phyloP scores from a whole-genome alignment of 2,113 vertebrate genomes.

The Fulmarus glacialis region DNA sequence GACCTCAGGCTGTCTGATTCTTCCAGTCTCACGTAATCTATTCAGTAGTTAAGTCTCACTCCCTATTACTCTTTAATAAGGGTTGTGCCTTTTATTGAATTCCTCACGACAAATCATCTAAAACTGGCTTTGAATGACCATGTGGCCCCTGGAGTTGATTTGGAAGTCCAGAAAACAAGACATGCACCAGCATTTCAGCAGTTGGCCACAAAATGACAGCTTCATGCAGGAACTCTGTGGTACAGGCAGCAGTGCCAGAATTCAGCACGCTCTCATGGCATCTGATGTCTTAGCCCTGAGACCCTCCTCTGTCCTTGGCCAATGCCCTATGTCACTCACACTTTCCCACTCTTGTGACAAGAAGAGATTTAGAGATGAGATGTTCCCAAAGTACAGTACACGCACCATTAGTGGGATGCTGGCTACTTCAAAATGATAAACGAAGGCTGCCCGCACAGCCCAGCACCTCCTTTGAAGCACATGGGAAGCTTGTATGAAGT shows the following conservation, averaged over 20 bases:
- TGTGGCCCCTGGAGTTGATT: not conserved
- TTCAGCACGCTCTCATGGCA: not conserved
- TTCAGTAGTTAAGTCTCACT: not conserved
- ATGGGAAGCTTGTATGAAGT: not conserved
- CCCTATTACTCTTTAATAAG: not conserved
- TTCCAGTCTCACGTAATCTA: not conserved
- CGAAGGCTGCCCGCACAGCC: not conserved
- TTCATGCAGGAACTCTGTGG: not conserved
- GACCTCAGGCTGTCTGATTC: not conserved
- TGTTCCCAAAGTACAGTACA: not conserved
- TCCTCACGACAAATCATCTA: not conserved
- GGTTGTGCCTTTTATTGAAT: slow-evolving; percentile 22
- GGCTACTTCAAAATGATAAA: not conserved
- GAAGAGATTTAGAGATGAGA: not conserved
- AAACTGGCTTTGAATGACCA: not conserved
- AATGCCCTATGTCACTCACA: not conserved
- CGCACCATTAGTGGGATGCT: not conserved
- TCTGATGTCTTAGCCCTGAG: not conserved
- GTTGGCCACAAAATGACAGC: not conserved
- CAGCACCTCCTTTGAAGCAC: not conserved
- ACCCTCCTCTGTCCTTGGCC: not conserved
- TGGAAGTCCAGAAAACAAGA: slow-evolving; percentile 21
- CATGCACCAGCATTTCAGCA: not conserved
- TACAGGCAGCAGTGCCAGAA: not conserved
- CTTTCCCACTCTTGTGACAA: not conserved